Conservation (phyloP, 2,113 vertebrate species). For the Nothobranchius kuhntae region DNA sequence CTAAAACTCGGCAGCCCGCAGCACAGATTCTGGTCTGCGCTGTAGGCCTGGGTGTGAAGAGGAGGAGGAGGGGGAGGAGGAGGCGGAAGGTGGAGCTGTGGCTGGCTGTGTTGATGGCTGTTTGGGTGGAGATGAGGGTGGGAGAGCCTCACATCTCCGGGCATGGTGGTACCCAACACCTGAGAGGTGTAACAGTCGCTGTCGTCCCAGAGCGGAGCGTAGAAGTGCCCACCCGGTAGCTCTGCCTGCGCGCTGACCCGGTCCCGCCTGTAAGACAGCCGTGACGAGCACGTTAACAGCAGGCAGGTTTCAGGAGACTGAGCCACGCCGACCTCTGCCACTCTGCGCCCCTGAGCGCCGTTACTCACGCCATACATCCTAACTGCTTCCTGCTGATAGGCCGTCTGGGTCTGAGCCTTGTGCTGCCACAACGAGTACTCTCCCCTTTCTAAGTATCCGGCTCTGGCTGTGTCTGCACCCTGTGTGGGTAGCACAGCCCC, state of each 20-base stretch:
- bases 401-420: slow-evolving; percentile 79
- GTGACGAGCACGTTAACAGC: slow-evolving; percentile 60
- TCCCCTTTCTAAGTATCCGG: slow-evolving; percentile 81
- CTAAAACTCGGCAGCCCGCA: slow-evolving; percentile 83
- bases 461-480: slow-evolving; percentile 75
- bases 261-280: slow-evolving; percentile 74
- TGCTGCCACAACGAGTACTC: slow-evolving; percentile 87
- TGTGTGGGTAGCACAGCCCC: slow-evolving; percentile 82
- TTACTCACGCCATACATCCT: slow-evolving; percentile 78
- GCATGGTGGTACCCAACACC: slow-evolving; percentile 79
- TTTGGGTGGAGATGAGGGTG: slow-evolving; percentile 68
- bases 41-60: slow-evolving; percentile 63
- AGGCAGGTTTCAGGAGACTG: slow-evolving; percentile 83
- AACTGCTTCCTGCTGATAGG: slow-evolving; percentile 81
- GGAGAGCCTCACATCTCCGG: slow-evolving; percentile 73
- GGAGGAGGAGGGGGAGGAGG: slow-evolving; percentile 47
- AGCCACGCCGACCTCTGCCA: slow-evolving; percentile 59
- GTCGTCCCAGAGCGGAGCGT: slow-evolving; percentile 88
- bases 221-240: slow-evolving; percentile 87
- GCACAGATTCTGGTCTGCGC: slow-evolving; percentile 74
- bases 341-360: slow-evolving; percentile 70
- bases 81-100: slow-evolving; percentile 56
- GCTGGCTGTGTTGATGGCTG: slow-evolving; percentile 50
- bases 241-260: slow-evolving; percentile 83
- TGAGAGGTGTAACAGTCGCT: slow-evolving; percentile 89